A percentile compares a stretch with the other conserved stretches of the same genome.
Evolutionary conservation across 2,113 vertebrate genomes (phyloP).

Genomic region (Machaerirhynchus nigripectus): DNA sequence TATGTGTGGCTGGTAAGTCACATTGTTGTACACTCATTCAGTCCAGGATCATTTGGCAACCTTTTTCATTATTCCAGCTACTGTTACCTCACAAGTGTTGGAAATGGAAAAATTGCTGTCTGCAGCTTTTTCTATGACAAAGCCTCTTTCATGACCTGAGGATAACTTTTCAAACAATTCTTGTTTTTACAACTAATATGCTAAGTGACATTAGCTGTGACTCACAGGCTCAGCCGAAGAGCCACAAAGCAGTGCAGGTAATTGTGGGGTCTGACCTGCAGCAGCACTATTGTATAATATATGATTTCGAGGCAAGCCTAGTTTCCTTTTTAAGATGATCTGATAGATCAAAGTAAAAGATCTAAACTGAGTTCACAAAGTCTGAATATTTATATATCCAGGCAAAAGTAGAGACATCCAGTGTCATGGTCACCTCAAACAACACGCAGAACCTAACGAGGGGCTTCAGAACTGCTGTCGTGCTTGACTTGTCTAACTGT

Average conservation of each 20-base stretch:
- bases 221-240: neutral
- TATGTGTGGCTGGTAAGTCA: neutral
- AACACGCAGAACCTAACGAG: neutral
- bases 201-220: neutral
- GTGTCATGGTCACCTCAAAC: neutral
- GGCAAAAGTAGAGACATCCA: neutral
- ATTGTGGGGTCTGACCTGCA: neutral
- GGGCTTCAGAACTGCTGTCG: neutral
- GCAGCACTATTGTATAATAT: neutral
- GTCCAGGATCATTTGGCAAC: neutral
- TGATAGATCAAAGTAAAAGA: neutral
- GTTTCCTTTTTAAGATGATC: neutral
- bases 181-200: neutral
- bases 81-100: neutral
- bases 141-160: neutral
- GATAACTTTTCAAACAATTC: neutral
- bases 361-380: neutral
- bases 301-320: neutral
- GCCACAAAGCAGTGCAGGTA: neutral
- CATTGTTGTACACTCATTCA: neutral
- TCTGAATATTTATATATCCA: neutral
- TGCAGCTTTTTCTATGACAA: neutral
- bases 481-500: neutral
- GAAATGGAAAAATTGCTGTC: neutral
- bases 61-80: neutral